Evolutionary conservation across 1,140 invertebrate species (phyloP).

Genomic region (Cotesia glomerata): DNA sequence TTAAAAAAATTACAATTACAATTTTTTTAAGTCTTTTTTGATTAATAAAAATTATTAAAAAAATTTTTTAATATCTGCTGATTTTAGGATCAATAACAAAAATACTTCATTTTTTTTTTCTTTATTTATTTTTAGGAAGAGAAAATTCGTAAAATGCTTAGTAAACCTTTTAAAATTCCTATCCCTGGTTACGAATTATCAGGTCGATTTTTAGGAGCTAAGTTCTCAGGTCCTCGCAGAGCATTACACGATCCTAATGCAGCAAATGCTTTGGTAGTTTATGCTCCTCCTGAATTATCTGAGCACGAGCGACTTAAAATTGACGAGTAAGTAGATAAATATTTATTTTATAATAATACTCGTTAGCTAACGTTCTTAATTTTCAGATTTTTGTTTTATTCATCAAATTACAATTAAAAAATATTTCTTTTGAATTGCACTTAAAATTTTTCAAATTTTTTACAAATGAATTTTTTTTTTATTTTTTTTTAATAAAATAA

Average conservation of each 20-base stretch:
- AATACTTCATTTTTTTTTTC: background rate
- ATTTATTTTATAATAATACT: background rate
- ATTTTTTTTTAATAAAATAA: no score
- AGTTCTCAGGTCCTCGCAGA: slow-evolving; percentile 71
- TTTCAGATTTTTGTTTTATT: no score
- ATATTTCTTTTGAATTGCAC: background rate
- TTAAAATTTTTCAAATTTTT: no score
- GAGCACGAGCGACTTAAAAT: slow-evolving; percentile 85
- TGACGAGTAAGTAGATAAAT: slow-evolving; percentile 63
- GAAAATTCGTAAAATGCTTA: slow-evolving; percentile 81
- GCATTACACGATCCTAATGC: slow-evolving; percentile 93
- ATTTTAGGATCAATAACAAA: no score
- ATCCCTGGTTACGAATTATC: slow-evolving; percentile 87
- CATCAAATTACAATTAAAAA: no score
- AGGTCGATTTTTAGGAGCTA: slow-evolving; percentile 77
- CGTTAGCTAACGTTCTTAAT: background rate
- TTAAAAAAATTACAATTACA: no score
- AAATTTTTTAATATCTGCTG: no score
- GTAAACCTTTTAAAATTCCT: slow-evolving; percentile 93
- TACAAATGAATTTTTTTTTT: no score
- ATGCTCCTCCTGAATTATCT: slow-evolving; percentile 79
- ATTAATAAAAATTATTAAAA: no score
- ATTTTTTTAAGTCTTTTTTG: no score
- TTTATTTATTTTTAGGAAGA: slow-evolving; percentile 68
- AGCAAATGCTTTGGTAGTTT: slow-evolving; percentile 92